These are phyloP conservation scores for Cyphomyrmex costatus DNA, from an alignment of 1,140 invertebrate species.

Conservation along the genomic window DNA sequence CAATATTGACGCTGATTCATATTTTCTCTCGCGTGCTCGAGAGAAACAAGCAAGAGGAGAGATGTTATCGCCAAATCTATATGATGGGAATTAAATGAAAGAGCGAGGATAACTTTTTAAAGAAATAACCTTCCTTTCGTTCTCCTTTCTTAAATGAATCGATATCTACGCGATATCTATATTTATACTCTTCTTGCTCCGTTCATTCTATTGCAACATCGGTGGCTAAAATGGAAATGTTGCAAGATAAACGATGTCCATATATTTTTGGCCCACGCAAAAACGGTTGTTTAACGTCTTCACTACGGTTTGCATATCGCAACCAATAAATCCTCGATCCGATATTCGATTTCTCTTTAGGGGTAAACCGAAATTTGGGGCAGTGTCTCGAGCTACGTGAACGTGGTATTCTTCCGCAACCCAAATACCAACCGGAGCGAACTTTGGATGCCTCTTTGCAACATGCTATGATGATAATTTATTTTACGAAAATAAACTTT, in stretches of 20 bases:
- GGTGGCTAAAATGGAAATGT: constrained; percentile 17
- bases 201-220: constrained; percentile 27
- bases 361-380: constrained; percentile 34
- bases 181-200: background rate
- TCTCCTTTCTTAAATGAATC: constrained; percentile 16
- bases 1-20: constrained; percentile 34
- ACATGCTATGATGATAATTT: constrained; percentile 33
- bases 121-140: constrained; percentile 1
- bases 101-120: background rate
- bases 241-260: constrained; percentile 32
- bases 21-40: constrained; percentile 42
- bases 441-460: constrained; percentile 45
- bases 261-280: constrained; percentile 32
- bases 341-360: constrained; percentile 42
- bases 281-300: constrained; percentile 36
- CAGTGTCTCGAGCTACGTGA: constrained; percentile 28
- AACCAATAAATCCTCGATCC: constrained; percentile 35
- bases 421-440: constrained; percentile 63
- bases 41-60: background rate
- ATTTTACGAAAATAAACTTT: constrained; percentile 14
- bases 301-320: background rate
- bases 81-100: background rate
- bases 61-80: background rate
- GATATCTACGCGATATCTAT: background rate
- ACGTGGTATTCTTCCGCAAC: background rate